These are phyloP conservation scores for Phyllotreta striolata DNA, from an alignment of 2,888 invertebrate genomes.

Conservation along the genomic window DNA sequence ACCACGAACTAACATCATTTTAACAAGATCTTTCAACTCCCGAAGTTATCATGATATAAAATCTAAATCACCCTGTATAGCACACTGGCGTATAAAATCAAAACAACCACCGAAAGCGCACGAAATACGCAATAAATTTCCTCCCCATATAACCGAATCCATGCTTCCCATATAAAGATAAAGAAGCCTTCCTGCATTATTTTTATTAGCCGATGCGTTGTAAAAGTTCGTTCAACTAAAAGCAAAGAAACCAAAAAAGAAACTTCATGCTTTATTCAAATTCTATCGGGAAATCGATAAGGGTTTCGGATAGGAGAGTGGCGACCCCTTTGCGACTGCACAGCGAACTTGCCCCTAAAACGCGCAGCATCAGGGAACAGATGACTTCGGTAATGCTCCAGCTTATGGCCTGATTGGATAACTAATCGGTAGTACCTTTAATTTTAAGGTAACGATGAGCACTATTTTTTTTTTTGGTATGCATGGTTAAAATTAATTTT, in stretches of 20 bases:
- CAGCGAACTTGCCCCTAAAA: slow-evolving; percentile 38
- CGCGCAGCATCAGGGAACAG: slow-evolving; percentile 36
- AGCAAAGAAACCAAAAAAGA: slow-evolving; percentile 23
- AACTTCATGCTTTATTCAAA: slow-evolving; percentile 21
- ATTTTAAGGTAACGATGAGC: slow-evolving; percentile 13
- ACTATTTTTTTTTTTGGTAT: no score
- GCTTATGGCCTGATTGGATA: slow-evolving; percentile 9
- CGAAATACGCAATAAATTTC: no score
- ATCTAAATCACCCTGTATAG: no score
- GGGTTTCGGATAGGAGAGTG: slow-evolving; percentile 17
- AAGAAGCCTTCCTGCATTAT: not conserved
- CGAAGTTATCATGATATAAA: no score
- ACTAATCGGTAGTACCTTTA: not conserved
- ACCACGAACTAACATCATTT: no score
- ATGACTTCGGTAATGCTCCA: slow-evolving; percentile 25
- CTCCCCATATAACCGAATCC: no score
- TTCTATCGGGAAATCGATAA: slow-evolving; percentile 29
- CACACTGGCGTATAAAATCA: no score
- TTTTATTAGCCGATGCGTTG: slow-evolving; percentile 7
- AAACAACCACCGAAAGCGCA: no score
- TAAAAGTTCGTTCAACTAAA: slow-evolving; percentile 24
- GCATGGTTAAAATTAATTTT: no score
- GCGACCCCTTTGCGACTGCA: slow-evolving; percentile 38
- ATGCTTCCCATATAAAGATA: no score
- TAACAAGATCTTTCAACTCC: no score